Base-by-base conservation (phyloP, 2,113 vertebrate genomes). In the Myotis davidii region DNA sequence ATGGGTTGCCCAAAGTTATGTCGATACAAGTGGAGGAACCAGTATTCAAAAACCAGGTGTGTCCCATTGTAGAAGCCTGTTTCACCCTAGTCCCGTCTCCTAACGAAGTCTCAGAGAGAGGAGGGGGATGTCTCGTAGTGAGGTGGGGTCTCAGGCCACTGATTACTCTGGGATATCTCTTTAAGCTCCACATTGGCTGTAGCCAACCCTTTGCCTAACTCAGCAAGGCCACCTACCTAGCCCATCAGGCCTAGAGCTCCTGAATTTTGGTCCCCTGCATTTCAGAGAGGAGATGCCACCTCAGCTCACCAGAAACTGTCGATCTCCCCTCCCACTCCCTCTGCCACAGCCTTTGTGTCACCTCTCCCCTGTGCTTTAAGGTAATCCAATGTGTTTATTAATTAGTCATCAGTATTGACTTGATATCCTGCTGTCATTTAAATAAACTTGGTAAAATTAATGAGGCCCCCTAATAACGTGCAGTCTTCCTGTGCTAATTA, bases 371-470 rank as follows among this genome's bases (percentile, higher is more conserved):
- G 34, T 45, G 29, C 85, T 85, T 92, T 81, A 85, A 95, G 92
- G 14, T 91, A 81, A 94, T 94, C 93, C 72, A 54, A 85, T n/a
- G 29, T 92, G 42, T 86, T 93, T 95, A 96, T 94, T 95, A 95
- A 97, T 97, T 94, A 97, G 85, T 70, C 73, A 37, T 95, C 84
- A 88, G 96, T 97, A 97, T 89, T 88, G 78, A 86, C 86, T 92
- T 96, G 95, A 94, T 85, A 97, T 90, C 92, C 37, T 84, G 76
- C 92, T 92, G 83, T 90, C 88, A 97, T 88, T 96, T 91, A 92
- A 95, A 92, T 96, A 97, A 96, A 96, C 94, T 96, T 67, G 42
- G 64, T 69, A 52, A 94, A 96, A 96, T 96, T 94, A 96, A 96
- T 92, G 90, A 97, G 88, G 88, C 83, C 42, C 81, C 77, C 76